phyloP scores from a whole-genome alignment of 2,888 invertebrate genomes.

The Agonopterix subpropinquella region DNA sequence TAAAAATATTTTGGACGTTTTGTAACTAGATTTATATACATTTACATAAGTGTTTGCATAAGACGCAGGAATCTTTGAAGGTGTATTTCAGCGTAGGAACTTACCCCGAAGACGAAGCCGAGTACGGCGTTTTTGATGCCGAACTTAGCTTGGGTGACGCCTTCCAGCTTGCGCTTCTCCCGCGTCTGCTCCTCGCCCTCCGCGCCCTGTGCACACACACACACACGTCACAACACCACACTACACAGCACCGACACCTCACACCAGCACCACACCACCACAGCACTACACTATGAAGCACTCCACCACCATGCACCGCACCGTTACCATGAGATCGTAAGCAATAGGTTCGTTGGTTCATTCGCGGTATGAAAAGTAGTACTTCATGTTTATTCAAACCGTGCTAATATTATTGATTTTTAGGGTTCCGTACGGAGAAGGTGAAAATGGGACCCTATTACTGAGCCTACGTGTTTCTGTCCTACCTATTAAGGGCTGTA shows the following conservation, averaged over 20 bases:
- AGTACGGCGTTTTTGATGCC: conserved; percentile 87
- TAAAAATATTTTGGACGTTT: too few relatives aligned
- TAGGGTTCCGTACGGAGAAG: too few relatives aligned
- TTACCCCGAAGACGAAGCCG: conserved; percentile 90
- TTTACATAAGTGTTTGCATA: too few relatives aligned
- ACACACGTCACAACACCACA: conserved; percentile 17
- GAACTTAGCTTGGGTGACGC: conserved; percentile 76
- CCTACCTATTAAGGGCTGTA: too few relatives aligned
- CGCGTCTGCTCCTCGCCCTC: conserved; percentile 67
- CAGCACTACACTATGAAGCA: conserved; percentile 13
- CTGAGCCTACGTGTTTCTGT: too few relatives aligned
- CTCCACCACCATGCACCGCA: conserved; percentile 12
- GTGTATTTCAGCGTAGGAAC: conserved; percentile 21
- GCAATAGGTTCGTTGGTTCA: neutral
- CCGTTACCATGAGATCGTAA: conserved; percentile 6
- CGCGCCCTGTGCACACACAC: conserved; percentile 44
- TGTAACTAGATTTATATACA: neutral
- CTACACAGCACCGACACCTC: conserved; percentile 15
- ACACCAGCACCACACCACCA: conserved; percentile 10
- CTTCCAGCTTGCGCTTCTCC: conserved; percentile 86
- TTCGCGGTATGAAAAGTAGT: too few relatives aligned
- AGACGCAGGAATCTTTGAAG: neutral
- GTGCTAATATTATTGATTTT: too few relatives aligned
- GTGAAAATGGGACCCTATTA: too few relatives aligned
- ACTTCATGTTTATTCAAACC: too few relatives aligned